These are phyloP conservation scores for Gasterosteus aculeatus DNA, from an alignment of 2,113 vertebrate species.

Conservation along the genomic window DNA sequence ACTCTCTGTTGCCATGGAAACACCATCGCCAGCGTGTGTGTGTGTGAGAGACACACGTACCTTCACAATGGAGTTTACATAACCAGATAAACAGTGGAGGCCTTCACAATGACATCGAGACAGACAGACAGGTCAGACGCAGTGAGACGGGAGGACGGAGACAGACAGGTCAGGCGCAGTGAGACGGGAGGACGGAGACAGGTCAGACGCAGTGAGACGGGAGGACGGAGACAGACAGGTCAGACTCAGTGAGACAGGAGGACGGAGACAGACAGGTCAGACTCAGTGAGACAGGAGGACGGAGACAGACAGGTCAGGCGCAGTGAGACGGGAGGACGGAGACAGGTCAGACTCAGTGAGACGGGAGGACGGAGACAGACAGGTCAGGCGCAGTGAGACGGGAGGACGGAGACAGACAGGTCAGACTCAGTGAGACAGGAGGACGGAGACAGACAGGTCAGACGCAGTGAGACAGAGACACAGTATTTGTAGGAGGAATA, in stretches of 20 bases:
- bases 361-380: neutral
- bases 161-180: neutral
- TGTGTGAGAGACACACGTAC: constrained; percentile 56
- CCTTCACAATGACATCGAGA: constrained; percentile 49
- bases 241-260: neutral
- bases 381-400: too few species aligned
- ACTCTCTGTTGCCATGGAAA: constrained; percentile 65
- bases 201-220: neutral
- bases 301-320: too few species aligned
- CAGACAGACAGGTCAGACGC: neutral
- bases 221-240: neutral
- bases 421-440: neutral
- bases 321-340: neutral
- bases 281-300: too few species aligned
- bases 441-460: neutral
- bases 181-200: neutral
- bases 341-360: neutral
- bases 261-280: too few species aligned
- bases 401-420: constrained; percentile 1
- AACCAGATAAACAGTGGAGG: constrained; percentile 53
- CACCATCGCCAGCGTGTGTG: constrained; percentile 2
- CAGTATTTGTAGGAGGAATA: constrained; percentile 27
- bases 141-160: neutral
- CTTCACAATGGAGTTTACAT: constrained; percentile 50
- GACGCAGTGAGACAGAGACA: neutral